Evolutionary conservation across 2,888 invertebrate species (phyloP), one percentile per base, ranked within the genome.

Genomic region (Rutpela maculata): DNA sequence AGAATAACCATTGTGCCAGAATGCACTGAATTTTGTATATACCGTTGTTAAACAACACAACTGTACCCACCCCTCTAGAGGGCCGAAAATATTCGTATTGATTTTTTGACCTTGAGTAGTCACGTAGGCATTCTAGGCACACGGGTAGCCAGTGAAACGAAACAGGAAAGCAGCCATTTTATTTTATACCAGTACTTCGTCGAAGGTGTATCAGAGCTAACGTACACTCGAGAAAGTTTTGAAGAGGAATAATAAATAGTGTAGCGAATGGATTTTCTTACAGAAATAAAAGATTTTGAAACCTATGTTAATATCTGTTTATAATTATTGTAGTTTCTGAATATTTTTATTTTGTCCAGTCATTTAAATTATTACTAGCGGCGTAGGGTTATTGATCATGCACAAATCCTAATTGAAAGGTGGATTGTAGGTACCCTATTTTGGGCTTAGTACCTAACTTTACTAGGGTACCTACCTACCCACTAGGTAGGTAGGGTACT

Each of bases 61-160:
- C 82, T 82, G 77, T 77, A 76, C 80, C 79, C 77, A 79, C 83
- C 87, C 84, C 85, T 85, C 85, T 82, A 83, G 84, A 86, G 59
- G 60, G 60, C 22, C 6, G 2, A 31, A 69, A 57, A n/a, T 68
- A 57, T 18, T 19, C n/a, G 35, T 43, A 70, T 60, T 22, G 43
- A 70, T 70, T 43, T 19, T 43, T 60, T 60, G 43, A 70, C 70
- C 70, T 70, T 70, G 70, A 22, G 17, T 11, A 19, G 70, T 70
- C 70, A 70, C 70, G 70, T 70, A 70, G 43, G 43, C 43, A 43
- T 5, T 43, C 2, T 43, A 15, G 38, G 50, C 50, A n/a, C 50
- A 50, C 43, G 69, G 38, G 31, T 59, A 11, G 59, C 35, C 68
- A 50, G 12, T 12, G 57, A 69, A 66, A 43, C 31, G 57, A 69